Evolutionary conservation across 2,113 vertebrate genomes (phyloP).

Genomic region (Brevimyrus niger): DNA sequence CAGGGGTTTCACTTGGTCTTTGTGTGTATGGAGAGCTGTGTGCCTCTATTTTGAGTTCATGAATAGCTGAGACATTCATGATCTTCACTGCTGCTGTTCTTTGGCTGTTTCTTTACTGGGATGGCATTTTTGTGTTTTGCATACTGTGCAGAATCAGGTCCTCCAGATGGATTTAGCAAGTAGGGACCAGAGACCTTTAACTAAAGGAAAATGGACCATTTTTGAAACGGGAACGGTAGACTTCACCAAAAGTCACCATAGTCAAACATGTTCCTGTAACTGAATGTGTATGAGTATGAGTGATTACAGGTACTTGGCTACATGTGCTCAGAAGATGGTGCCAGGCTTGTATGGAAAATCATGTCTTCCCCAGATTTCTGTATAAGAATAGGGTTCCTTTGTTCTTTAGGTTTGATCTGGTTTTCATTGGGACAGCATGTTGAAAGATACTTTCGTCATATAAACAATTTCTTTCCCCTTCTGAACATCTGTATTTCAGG

Average conservation of each 20-base stretch:
- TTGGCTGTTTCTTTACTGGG: neutral
- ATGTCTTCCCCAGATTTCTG: neutral
- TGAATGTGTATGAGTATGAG: neutral
- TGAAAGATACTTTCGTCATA: neutral
- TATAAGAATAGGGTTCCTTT: neutral
- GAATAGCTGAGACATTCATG: neutral
- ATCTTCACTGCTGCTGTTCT: neutral
- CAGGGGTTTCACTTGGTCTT: neutral
- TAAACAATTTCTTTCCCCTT: neutral
- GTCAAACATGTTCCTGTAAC: neutral
- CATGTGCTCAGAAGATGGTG: neutral
- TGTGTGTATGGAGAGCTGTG: neutral
- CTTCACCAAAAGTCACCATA: neutral
- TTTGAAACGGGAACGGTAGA: neutral
- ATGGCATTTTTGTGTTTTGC: neutral
- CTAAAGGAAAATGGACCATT: neutral
- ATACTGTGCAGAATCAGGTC: neutral
- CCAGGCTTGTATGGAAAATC: neutral
- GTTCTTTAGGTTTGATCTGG: neutral
- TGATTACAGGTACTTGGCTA: neutral
- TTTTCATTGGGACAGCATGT: neutral
- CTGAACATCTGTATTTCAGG: conserved; percentile 36
- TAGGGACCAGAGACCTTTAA: neutral
- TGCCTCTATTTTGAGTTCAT: neutral
- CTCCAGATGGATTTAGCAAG: neutral